A percentile compares a stretch with the other conserved stretches of the same genome.
Conservation (phyloP, 2,113 vertebrate species). For the Urocolius indicus region DNA sequence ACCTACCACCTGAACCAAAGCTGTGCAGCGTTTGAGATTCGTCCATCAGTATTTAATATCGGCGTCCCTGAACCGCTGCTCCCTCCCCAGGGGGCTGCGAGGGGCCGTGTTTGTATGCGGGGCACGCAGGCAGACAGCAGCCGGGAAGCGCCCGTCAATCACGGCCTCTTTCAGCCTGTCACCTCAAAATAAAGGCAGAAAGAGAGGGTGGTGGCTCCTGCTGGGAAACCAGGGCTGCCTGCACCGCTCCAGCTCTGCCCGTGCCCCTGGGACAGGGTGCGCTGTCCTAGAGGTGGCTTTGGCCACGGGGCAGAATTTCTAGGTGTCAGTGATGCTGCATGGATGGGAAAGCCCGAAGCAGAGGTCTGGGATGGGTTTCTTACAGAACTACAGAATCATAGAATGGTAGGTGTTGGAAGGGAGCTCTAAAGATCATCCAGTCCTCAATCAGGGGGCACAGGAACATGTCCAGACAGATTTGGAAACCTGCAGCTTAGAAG, state of each 20-base stretch:
- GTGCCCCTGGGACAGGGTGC: accelerated
- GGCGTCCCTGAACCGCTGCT: background rate
- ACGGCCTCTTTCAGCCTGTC: slow-evolving; percentile 3
- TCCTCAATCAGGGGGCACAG: too few relatives aligned
- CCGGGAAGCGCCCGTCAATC: slow-evolving; percentile 62
- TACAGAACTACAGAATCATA: too few relatives aligned
- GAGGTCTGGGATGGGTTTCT: background rate
- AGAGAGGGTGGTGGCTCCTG: background rate
- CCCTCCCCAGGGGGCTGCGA: background rate
- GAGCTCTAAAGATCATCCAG: too few relatives aligned
- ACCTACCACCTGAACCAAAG: accelerated
- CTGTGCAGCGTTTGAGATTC: background rate
- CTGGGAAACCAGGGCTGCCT: background rate
- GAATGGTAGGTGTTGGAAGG: too few relatives aligned
- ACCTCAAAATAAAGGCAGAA: background rate
- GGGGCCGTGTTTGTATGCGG: background rate
- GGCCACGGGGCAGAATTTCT: background rate
- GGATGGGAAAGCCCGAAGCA: background rate
- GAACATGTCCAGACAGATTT: too few relatives aligned
- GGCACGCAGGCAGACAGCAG: slow-evolving; percentile 49
- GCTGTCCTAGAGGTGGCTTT: background rate
- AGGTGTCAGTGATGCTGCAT: accelerated
- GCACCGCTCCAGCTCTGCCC: accelerated
- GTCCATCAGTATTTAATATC: slow-evolving; percentile 28
- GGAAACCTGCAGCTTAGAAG: too few relatives aligned